A percentile compares a stretch with the other conserved stretches of the same genome.
These are phyloP conservation scores for Bufo bufo DNA, from an alignment of 2,113 vertebrate genomes.

Conservation along the genomic window DNA sequence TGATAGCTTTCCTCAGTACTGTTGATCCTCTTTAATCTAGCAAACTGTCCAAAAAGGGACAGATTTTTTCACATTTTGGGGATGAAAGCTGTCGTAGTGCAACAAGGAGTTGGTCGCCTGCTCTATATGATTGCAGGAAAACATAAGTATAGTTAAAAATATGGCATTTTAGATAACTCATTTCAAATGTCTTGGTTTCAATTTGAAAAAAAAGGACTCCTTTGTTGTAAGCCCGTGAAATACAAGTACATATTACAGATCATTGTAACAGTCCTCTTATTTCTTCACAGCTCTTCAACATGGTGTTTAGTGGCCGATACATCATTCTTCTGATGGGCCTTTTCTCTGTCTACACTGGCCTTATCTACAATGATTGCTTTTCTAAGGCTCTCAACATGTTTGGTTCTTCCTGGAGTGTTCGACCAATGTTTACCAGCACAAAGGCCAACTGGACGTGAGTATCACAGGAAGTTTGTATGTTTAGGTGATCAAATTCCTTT, in stretches of 20 bases:
- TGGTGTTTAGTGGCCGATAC: conserved; percentile 92
- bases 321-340: conserved; percentile 97
- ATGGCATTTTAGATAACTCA: too few species aligned
- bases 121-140: too few species aligned
- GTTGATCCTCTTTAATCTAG: too few species aligned
- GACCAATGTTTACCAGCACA: conserved; percentile 83
- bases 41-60: too few species aligned
- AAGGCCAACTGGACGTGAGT: conserved; percentile 93
- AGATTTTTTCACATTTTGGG: too few species aligned
- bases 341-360: conserved; percentile 94
- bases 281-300: conserved; percentile 87
- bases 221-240: too few species aligned
- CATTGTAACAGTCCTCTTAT: neutral
- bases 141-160: too few species aligned
- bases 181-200: too few species aligned
- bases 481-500: neutral
- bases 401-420: conserved; percentile 92
- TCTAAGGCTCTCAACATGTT: conserved; percentile 95
- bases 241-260: neutral
- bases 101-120: too few species aligned
- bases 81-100: too few species aligned
- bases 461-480: neutral
- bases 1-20: too few species aligned
- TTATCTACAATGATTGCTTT: conserved; percentile 99
- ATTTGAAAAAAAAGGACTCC: too few species aligned